phyloP scores from a whole-genome alignment of 2,113 vertebrate species.

The Condylura cristata region DNA sequence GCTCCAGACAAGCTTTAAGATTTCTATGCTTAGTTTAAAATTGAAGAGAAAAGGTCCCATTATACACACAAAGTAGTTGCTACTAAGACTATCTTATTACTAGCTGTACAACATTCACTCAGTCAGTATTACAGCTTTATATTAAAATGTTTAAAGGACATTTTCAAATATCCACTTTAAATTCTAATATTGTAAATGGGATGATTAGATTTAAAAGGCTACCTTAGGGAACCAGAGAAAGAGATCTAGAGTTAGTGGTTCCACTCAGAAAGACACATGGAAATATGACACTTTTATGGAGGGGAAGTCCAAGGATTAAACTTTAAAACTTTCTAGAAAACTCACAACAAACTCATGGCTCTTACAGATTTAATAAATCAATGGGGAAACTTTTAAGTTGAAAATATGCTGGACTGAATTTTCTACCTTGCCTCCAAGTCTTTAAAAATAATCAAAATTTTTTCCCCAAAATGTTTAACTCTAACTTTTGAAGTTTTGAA shows the following conservation, averaged over 20 bases:
- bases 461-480: background rate
- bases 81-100: background rate
- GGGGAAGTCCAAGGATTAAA: conserved; percentile 79
- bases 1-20: background rate
- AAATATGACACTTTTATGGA: conserved; percentile 68
- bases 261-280: conserved; percentile 70
- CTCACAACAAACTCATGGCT: conserved; percentile 73
- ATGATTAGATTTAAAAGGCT: background rate
- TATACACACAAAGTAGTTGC: background rate
- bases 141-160: background rate
- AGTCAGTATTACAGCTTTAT: background rate
- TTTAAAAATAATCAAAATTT: background rate
- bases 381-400: conserved; percentile 57
- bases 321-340: conserved; percentile 61
- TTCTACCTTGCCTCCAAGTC: too few relatives aligned
- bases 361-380: conserved; percentile 74
- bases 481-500: background rate
- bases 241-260: conserved; percentile 70
- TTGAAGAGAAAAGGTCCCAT: background rate
- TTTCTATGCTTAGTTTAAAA: conserved; percentile 43
- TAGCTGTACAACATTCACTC: background rate
- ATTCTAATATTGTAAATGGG: conserved; percentile 35
- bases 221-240: conserved; percentile 59
- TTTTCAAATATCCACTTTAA: background rate
- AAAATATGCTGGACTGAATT: conserved; percentile 67